Conservation (phyloP, 2,113 vertebrate genomes). For the Podarcis muralis region DNA sequence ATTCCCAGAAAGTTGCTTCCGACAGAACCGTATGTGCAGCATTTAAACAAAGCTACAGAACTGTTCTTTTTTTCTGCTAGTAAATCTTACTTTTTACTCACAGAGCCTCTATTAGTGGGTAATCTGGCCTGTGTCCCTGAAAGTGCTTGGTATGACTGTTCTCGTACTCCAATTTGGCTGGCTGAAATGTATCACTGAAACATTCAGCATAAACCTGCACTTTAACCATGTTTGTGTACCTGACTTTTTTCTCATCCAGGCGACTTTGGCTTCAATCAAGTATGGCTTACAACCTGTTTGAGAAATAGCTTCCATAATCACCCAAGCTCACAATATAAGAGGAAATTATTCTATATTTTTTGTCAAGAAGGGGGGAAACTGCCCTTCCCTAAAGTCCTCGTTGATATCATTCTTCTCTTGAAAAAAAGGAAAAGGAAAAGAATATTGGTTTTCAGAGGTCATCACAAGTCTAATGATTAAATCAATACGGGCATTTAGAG, state of each 20-base stretch:
- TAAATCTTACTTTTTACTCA: not conserved
- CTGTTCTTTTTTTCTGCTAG: not conserved
- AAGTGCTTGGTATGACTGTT: not conserved
- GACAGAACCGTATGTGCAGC: not conserved
- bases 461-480: conserved; percentile 35
- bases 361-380: not conserved
- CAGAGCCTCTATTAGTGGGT: not conserved
- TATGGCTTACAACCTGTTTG: not conserved
- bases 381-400: not conserved
- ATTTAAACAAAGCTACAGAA: not conserved
- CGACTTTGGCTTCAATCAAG: not conserved
- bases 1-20: not conserved
- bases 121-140: not conserved
- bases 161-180: not conserved
- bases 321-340: not conserved
- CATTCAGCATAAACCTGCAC: not conserved
- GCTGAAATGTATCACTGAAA: conserved; percentile 1
- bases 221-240: not conserved
- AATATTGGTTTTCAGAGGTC: conserved; percentile 31
- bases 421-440: not conserved
- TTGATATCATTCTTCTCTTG: not conserved
- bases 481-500: conserved; percentile 36
- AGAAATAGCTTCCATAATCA: not conserved
- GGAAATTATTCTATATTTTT: not conserved
- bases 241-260: not conserved